These are phyloP conservation scores for Uloborus plumipes DNA, from an alignment of 2,888 invertebrate species.

Conservation along the genomic window DNA sequence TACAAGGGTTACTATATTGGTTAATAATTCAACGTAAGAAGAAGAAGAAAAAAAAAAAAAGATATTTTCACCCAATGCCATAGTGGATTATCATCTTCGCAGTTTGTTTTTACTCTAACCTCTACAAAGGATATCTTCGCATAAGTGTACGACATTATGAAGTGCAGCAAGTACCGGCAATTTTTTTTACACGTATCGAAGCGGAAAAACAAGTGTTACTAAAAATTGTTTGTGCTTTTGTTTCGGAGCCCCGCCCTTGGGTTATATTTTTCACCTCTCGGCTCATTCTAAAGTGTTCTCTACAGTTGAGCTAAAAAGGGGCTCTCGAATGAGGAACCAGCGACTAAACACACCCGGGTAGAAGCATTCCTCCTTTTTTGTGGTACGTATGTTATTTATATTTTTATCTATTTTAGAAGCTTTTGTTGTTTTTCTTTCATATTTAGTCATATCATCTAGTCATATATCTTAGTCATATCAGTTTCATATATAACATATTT, in stretches of 20 bases:
- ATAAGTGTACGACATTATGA: background rate
- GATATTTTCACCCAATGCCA: background rate
- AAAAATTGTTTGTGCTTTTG: constrained; percentile 19
- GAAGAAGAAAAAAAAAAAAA: background rate
- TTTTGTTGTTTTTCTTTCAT: background rate
- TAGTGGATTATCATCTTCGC: constrained; percentile 30
- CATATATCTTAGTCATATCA: too few species aligned
- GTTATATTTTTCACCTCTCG: background rate
- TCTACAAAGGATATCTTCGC: too few species aligned
- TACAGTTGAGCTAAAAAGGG: constrained; percentile 25
- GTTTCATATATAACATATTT: too few species aligned
- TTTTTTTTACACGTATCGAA: constrained; percentile 9
- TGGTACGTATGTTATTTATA: constrained; percentile 5
- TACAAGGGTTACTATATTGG: constrained; percentile 26
- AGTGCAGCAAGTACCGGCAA: background rate
- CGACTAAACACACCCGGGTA: constrained; percentile 28
- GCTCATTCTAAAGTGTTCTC: constrained; percentile 4
- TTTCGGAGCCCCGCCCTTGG: constrained; percentile 16
- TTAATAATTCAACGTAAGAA: constrained; percentile 39
- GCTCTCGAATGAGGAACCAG: constrained; percentile 33
- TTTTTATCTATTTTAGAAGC: background rate
- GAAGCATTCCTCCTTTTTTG: background rate
- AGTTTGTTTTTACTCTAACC: background rate
- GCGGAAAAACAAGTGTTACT: constrained; percentile 15
- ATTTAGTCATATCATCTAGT: too few species aligned